Base-by-base conservation (phyloP, 92 coral and sea anemone genomes). In the Umimayanthus kanabou region DNA sequence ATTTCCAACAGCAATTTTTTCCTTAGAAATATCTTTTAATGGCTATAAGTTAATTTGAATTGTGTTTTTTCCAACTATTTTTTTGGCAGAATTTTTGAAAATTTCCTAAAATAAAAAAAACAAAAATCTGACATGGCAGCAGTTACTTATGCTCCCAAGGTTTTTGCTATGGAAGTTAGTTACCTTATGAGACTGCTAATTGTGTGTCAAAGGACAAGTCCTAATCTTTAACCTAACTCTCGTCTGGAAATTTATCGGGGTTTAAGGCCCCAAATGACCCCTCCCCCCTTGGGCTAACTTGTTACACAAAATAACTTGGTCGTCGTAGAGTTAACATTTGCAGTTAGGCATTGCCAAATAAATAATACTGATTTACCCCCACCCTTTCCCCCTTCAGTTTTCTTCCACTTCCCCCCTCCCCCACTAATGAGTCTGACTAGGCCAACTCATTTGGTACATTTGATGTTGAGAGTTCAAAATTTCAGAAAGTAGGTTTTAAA, bases 181-280 rank as follows among this genome's bases (percentile, higher is more conserved):
- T 74, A 74, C 47, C 78, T 37, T 74, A 74, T 22, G 49, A 33
- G 49, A 33, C 37, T 33, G 23, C 78, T 74, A 74, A 74, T 74
- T 74, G 78, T 74, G 78, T 74, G 78, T 49, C 78, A 74, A 74
- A 74, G 49, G 37, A 74, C 78, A 74, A 74, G 49, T 74, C 37
- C 15, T 33, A 74, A 74, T 74, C 78, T 74, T 74, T 47, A 33
- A 74, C 50, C 78, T 37, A 74, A 33, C 37, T n/a, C n/a, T n/a
- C n/a, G n/a, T n/a, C n/a, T 74, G 37, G 26, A 74, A 74, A 33
- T 13, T 74, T 37, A 74, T 74, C n/a, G 49, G 49, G 78, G n/a
- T 74, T 47, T 47, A 49, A n/a, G 47, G 26, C 37, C 50, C 39
- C 37, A 49, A 9, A 74, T 15, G 15, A 55, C 11, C 20, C 9